These are phyloP conservation scores for Acrobasis consociella DNA, from an alignment of 2,888 invertebrate genomes.

Conservation along the genomic window DNA sequence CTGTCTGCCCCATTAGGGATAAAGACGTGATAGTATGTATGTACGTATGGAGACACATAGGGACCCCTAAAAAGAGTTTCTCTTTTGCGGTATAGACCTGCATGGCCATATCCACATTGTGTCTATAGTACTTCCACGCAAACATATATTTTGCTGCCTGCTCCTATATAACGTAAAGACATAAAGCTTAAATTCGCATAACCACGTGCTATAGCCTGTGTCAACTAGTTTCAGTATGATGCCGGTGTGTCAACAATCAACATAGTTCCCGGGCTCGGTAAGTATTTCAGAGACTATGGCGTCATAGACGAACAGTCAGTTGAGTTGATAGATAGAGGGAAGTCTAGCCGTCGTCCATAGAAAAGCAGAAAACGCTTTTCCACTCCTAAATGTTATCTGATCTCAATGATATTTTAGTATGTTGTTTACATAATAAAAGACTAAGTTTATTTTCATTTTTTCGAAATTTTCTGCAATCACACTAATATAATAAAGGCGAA, in stretches of 20 bases:
- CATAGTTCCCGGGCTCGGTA: conserved; percentile 22
- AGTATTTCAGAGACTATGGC: conserved; percentile 30
- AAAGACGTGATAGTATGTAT: too few relatives aligned
- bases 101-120: conserved; percentile 50
- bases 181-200: conserved; percentile 3
- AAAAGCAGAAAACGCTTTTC: too few relatives aligned
- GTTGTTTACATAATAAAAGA: too few relatives aligned
- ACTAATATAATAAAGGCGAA: too few relatives aligned
- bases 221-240: conserved; percentile 16
- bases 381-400: too few relatives aligned
- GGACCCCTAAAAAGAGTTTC: conserved; percentile 51
- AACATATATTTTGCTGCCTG: neutral
- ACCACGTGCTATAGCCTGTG: neutral
- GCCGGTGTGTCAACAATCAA: conserved; percentile 15
- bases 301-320: neutral
- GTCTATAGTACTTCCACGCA: conserved; percentile 6
- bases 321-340: too few relatives aligned
- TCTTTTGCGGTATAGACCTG: conserved; percentile 45
- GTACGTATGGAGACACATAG: conserved; percentile 26
- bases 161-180: neutral
- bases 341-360: too few relatives aligned
- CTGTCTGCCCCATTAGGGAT: too few relatives aligned
- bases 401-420: too few relatives aligned
- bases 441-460: too few relatives aligned
- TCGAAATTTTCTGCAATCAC: too few relatives aligned